A percentile compares a stretch with the other conserved stretches of the same genome.
These are phyloP conservation scores for Polyploca ridens DNA, from an alignment of 2,888 invertebrate genomes.

Conservation along the genomic window DNA sequence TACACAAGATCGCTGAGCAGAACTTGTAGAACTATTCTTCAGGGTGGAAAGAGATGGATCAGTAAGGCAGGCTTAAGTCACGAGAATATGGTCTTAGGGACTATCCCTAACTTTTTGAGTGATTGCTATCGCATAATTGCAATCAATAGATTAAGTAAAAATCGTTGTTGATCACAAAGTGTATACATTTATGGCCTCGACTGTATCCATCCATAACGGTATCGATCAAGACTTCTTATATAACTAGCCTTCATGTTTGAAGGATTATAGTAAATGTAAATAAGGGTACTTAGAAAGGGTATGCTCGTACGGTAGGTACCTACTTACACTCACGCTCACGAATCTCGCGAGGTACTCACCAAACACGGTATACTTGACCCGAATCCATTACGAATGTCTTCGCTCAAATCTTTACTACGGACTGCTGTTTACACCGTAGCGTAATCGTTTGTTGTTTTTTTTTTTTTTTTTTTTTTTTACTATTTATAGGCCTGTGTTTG, in stretches of 20 bases:
- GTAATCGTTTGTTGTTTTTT: constrained; percentile 16
- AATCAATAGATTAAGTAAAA: no score
- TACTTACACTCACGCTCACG: constrained; percentile 5
- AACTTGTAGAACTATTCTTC: no score
- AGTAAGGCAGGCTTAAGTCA: no score
- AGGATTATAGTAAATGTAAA: constrained; percentile 13
- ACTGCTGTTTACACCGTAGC: constrained; percentile 37
- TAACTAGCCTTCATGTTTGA: constrained; percentile 7
- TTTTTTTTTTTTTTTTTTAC: no score
- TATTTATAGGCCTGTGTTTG: no score
- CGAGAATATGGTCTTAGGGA: no score
- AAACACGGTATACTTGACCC: constrained; percentile 66
- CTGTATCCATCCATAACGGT: not conserved
- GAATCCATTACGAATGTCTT: constrained; percentile 59
- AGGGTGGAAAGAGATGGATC: no score
- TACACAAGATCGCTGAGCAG: no score
- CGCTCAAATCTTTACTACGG: constrained; percentile 49
- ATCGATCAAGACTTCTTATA: constrained; percentile 12
- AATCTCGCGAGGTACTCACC: constrained; percentile 26
- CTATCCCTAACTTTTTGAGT: no score
- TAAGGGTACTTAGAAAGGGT: constrained; percentile 15
- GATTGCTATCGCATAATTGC: no score
- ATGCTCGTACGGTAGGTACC: constrained; percentile 6
- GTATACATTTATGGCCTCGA: no score
- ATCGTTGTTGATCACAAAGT: no score